phyloP scores from a whole-genome alignment of 1,140 invertebrate species.

The Brachionus calyciflorus region DNA sequence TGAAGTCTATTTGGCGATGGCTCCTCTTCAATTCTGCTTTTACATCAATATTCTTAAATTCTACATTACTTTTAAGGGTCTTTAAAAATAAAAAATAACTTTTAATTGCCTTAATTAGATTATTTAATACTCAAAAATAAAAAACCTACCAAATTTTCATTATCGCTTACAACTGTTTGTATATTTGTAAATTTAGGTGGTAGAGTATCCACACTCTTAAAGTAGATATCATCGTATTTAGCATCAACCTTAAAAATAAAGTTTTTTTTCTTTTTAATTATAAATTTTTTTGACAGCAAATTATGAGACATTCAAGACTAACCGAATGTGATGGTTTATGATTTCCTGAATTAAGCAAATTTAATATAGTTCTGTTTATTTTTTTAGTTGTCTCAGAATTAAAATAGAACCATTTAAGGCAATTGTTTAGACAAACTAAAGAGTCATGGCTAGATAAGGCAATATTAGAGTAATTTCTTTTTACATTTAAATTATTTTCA shows the following conservation, averaged over 20 bases:
- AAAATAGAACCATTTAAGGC: slow-evolving; percentile 39
- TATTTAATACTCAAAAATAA: too few relatives aligned
- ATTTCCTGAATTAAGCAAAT: slow-evolving; percentile 28
- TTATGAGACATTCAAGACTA: too few relatives aligned
- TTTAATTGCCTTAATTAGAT: too few relatives aligned
- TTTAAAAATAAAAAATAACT: not conserved
- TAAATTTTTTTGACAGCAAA: too few relatives aligned
- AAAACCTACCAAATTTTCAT: not conserved
- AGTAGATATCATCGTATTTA: slow-evolving; percentile 15
- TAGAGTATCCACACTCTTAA: slow-evolving; percentile 16
- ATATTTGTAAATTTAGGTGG: slow-evolving; percentile 30
- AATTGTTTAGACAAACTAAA: not conserved
- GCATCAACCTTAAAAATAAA: not conserved
- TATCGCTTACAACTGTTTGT: slow-evolving; percentile 5
- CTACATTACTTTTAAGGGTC: slow-evolving; percentile 14
- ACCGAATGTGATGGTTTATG: not conserved
- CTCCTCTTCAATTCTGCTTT: slow-evolving; percentile 2
- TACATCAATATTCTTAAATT: slow-evolving; percentile 17
- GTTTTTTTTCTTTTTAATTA: not conserved
- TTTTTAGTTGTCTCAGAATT: slow-evolving; percentile 12
- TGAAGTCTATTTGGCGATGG: slow-evolving; percentile 9
- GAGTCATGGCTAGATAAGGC: not conserved
- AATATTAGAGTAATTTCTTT: not conserved
- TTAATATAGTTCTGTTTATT: slow-evolving; percentile 11
- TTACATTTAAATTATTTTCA: not conserved